These are phyloP conservation scores for Dendroctonus valens DNA, from an alignment of 1,140 invertebrate genomes.

Conservation along the genomic window DNA sequence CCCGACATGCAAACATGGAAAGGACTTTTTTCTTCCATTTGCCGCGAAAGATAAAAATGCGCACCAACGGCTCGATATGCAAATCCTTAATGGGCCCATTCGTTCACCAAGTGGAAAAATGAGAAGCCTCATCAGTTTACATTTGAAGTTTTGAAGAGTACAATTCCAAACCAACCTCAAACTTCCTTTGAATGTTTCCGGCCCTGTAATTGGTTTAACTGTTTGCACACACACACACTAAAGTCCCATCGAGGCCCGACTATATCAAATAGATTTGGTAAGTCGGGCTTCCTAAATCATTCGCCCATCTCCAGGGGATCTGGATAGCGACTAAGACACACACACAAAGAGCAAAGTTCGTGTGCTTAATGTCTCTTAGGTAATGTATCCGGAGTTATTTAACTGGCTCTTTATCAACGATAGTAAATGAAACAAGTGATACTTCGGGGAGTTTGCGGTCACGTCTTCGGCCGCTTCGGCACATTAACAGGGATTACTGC, in stretches of 20 bases:
- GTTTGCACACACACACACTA: too few species aligned
- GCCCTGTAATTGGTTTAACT: too few species aligned
- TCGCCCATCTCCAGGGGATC: constrained; percentile 11
- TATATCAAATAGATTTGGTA: too few species aligned
- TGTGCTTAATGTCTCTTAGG: constrained; percentile 34
- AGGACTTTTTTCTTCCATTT: constrained; percentile 25
- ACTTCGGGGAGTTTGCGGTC: constrained; percentile 39
- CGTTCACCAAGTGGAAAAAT: too few species aligned
- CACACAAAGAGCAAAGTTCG: constrained; percentile 28
- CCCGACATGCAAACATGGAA: constrained; percentile 22
- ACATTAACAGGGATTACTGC: constrained; percentile 38
- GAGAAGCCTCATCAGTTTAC: too few species aligned
- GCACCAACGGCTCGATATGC: constrained; percentile 11
- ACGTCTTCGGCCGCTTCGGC: constrained; percentile 37
- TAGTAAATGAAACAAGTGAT: constrained; percentile 42
- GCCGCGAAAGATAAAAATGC: constrained; percentile 15
- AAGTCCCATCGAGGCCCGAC: too few species aligned
- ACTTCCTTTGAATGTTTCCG: too few species aligned
- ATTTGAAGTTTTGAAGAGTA: too few species aligned
- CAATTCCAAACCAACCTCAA: too few species aligned
- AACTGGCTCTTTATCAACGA: constrained; percentile 30
- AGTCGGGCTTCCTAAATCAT: not conserved
- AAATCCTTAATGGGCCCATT: not conserved
- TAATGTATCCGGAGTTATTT: constrained; percentile 24
- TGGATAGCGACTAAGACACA: constrained; percentile 6